Conservation (phyloP, 30 jellyfish, hydroid and myxozoan genomes). For the Turritopsis dohrnii region DNA sequence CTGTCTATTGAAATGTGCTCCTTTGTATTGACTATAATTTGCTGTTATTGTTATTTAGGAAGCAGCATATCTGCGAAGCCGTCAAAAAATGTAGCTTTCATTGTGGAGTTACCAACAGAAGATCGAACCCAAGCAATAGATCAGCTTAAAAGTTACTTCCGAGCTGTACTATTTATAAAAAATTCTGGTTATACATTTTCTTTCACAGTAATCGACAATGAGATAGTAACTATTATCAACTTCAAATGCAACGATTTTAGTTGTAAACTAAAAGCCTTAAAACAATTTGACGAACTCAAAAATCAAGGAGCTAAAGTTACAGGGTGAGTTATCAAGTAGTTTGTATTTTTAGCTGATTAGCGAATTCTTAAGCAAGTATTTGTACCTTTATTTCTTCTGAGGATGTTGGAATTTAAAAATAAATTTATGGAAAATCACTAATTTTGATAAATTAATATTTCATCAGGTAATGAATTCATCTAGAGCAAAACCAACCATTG, state of each 20-base stretch:
- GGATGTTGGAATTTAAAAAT: too few relatives aligned
- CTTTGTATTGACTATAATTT: too few relatives aligned
- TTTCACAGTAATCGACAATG: background rate
- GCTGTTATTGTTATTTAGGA: background rate
- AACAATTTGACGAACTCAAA: background rate
- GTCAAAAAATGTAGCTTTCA: background rate
- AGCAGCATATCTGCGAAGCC: background rate
- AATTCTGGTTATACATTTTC: background rate
- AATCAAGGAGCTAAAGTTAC: background rate
- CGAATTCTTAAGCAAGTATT: background rate
- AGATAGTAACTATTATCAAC: background rate
- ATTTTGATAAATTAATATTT: too few relatives aligned
- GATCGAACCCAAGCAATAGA: background rate
- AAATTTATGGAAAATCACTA: too few relatives aligned
- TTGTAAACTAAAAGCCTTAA: background rate
- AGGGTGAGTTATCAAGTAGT: background rate
- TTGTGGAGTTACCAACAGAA: background rate
- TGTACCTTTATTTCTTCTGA: background rate
- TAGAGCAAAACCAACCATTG: too few relatives aligned
- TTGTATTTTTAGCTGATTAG: background rate
- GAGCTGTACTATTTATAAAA: background rate
- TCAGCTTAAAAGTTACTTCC: background rate
- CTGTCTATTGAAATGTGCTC: too few relatives aligned
- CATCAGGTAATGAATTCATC: too few relatives aligned
- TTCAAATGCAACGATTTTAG: background rate